Evolutionary conservation across 2,888 invertebrate species (phyloP).

Genomic region (Acanthacorydalis orientalis): DNA sequence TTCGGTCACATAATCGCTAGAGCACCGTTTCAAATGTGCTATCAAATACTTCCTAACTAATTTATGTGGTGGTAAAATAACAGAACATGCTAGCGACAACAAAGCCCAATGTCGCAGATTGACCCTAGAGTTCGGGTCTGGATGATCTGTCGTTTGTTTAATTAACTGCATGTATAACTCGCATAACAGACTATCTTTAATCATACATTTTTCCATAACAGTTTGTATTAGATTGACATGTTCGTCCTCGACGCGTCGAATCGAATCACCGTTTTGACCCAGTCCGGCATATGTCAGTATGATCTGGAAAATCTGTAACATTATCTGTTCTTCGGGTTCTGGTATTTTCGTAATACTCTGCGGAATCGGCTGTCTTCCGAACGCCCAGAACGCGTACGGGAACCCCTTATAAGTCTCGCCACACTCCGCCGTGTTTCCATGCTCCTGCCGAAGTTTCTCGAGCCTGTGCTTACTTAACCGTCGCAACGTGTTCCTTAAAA

Average conservation of each 20-base stretch:
- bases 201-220: constrained; percentile 79
- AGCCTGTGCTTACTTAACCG: constrained; percentile 69
- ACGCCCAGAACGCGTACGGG: constrained; percentile 79
- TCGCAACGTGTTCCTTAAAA: constrained; percentile 74
- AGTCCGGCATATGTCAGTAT: constrained; percentile 81
- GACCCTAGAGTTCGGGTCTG: constrained; percentile 74
- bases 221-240: constrained; percentile 78
- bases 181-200: constrained; percentile 72
- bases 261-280: constrained; percentile 46
- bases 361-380: constrained; percentile 60
- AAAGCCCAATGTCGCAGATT: constrained; percentile 87
- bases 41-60: constrained; percentile 72
- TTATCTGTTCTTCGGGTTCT: constrained; percentile 73
- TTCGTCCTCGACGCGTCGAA: constrained; percentile 67
- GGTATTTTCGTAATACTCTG: constrained; percentile 73
- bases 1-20: constrained; percentile 74
- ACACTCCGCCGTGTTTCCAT: constrained; percentile 42
- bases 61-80: constrained; percentile 75
- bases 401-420: constrained; percentile 79
- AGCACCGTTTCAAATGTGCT: constrained; percentile 76
- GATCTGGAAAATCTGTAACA: constrained; percentile 74
- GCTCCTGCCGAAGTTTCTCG: constrained; percentile 56
- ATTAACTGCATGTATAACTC: constrained; percentile 85
- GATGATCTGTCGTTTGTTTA: constrained; percentile 81
- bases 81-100: constrained; percentile 60